Base-by-base conservation (phyloP, 2,113 vertebrate species). In the Lutjanus erythropterus region DNA sequence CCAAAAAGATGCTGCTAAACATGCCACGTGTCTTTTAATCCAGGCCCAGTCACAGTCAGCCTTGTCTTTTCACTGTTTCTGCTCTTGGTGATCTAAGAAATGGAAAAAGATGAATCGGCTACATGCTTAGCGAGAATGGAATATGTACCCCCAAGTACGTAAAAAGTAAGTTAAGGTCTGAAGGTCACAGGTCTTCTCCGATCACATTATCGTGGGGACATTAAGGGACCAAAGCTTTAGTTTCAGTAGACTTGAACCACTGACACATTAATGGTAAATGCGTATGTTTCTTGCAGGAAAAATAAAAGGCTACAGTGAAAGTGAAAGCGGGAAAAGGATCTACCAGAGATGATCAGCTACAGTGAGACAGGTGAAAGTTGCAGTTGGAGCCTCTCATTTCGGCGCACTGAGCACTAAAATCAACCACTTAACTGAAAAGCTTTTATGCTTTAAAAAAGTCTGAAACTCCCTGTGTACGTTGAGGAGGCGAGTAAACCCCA, bases 261-360 rank as follows among this genome's bases (percentile, higher is more conserved):
- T 47, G 44, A 64, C 8, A 25, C 2, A 8, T 23, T 25, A 6
- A 64, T 52, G 58, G 58, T 41, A 47, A 60, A 66, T 39, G 27
- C 6, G 27, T 42, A n/a, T 42, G 44, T 81, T 50, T 68, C 19
- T 37, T 47, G 42, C 47, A 76, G 61, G 49, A 21, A 19, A 72
- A 69, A 31, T 9, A 47, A 74, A 74, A 60, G 56, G 62, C 46
- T 50, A 52, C 19, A 80, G 55, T 66, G 68, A 78, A 84, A 80
- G 81, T 79, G 78, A 71, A 9, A 35, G 46, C 5, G 60, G 2
- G 39, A 19, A 39, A 29, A 23, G 12, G 62, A 65, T 65, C 27
- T 16, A 19, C 29, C 33, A 61, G 77, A 61, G 39, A 56, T 3
- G 49, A 37, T 66, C 35, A 39, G 19, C n/a, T 31, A 9, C 18